Evolutionary conservation across 2,113 vertebrate genomes (phyloP).

Genomic region (Delphinapterus leucas): DNA sequence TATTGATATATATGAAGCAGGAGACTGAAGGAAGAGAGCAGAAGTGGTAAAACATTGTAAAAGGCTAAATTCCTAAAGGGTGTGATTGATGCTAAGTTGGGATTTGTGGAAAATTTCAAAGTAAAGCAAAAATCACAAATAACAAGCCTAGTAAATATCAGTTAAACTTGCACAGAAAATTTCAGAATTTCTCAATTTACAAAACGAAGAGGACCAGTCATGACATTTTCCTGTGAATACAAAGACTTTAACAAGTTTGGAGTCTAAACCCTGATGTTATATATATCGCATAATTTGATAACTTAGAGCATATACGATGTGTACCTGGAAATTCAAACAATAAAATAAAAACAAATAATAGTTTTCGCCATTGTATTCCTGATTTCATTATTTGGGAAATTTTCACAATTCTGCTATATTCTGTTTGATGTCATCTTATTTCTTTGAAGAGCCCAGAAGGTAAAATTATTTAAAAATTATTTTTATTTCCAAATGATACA

Average conservation of each 20-base stretch:
- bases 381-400: background rate
- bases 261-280: background rate
- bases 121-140: slow-evolving; percentile 5
- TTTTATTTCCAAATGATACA: background rate
- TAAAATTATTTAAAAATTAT: background rate
- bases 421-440: background rate
- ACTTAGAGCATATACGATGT: background rate
- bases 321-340: background rate
- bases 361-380: background rate
- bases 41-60: background rate
- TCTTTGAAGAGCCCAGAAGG: background rate
- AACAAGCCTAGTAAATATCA: background rate
- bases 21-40: background rate
- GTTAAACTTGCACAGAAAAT: slow-evolving; percentile 7
- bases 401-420: background rate
- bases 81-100: slow-evolving; percentile 14
- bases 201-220: background rate
- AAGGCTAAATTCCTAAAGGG: background rate
- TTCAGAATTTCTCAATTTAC: background rate
- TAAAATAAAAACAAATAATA: background rate
- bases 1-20: background rate
- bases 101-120: background rate
- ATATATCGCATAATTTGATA: background rate
- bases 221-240: background rate
- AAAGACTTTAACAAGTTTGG: background rate